These are phyloP conservation scores for Odocoileus hemionus DNA, from an alignment of 2,113 vertebrate genomes.

Conservation along the genomic window DNA sequence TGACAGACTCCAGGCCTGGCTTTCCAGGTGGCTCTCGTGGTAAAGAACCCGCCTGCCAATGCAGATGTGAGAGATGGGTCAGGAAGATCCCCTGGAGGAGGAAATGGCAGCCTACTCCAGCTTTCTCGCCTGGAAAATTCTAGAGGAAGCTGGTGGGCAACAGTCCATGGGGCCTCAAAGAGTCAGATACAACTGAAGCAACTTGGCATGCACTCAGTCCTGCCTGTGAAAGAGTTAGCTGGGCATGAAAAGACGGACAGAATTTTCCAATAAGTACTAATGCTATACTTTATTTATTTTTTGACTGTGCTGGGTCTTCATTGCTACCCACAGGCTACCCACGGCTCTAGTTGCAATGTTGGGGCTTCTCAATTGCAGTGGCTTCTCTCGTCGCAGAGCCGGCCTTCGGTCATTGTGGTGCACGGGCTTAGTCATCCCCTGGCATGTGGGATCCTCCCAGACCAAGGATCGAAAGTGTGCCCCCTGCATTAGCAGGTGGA, in stretches of 20 bases:
- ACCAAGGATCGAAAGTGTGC: neutral
- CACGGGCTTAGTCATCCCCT: neutral
- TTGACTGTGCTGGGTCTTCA: neutral
- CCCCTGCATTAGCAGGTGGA: neutral
- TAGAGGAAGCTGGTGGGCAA: neutral
- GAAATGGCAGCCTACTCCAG: neutral
- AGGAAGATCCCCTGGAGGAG: neutral
- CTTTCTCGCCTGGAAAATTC: neutral
- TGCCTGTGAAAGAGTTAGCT: neutral
- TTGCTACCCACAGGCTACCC: neutral
- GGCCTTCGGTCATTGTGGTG: neutral
- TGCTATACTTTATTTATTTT: neutral
- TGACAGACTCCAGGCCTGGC: neutral
- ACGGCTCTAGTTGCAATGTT: neutral
- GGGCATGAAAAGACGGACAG: neutral
- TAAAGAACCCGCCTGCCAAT: neutral
- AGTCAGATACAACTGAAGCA: neutral
- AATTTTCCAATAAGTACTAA: neutral
- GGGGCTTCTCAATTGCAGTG: neutral
- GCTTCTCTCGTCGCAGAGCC: neutral
- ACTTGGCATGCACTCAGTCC: neutral
- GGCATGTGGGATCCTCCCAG: neutral
- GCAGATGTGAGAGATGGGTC: neutral
- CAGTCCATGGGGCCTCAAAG: neutral
- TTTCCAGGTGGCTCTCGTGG: neutral